These are phyloP conservation scores for Drosophila algonquin DNA, from an alignment of 2,888 invertebrate genomes.

Conservation along the genomic window DNA sequence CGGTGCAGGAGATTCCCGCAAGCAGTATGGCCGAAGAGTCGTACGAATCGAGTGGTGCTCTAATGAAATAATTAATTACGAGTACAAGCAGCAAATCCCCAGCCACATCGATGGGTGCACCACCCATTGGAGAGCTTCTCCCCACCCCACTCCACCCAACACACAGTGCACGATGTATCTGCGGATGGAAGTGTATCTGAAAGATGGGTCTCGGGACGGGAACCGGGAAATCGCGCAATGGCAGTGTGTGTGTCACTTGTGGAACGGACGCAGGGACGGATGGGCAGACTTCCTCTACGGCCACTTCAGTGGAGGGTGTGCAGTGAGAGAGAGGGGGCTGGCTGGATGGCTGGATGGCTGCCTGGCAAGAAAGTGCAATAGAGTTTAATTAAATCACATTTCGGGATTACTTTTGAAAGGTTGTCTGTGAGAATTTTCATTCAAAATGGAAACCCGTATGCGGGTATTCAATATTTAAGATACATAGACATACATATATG, in stretches of 20 bases:
- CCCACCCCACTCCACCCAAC: neutral
- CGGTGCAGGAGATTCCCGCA: neutral
- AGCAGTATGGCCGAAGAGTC: slow-evolving; percentile 16
- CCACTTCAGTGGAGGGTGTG: neutral
- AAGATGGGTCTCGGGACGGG: neutral
- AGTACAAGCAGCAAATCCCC: slow-evolving; percentile 51
- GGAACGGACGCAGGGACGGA: slow-evolving; percentile 6
- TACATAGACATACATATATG: too few species aligned
- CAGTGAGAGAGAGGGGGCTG: neutral
- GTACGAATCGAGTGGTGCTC: slow-evolving; percentile 65
- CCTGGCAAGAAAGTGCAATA: slow-evolving; percentile 44
- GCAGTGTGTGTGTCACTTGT: slow-evolving; percentile 39
- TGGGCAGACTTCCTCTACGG: neutral
- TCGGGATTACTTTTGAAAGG: slow-evolving; percentile 5
- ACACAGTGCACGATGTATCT: neutral
- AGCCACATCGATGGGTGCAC: slow-evolving; percentile 16
- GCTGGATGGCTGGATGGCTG: too few species aligned
- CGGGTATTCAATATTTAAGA: too few species aligned
- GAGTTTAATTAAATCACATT: slow-evolving; percentile 71
- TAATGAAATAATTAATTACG: slow-evolving; percentile 74
- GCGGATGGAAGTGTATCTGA: neutral
- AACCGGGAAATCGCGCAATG: neutral
- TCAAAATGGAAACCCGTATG: neutral
- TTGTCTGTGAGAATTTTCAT: slow-evolving; percentile 3
- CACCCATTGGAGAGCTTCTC: neutral